phyloP scores from a whole-genome alignment of 2,113 vertebrate genomes.

The Xerus inauris region DNA sequence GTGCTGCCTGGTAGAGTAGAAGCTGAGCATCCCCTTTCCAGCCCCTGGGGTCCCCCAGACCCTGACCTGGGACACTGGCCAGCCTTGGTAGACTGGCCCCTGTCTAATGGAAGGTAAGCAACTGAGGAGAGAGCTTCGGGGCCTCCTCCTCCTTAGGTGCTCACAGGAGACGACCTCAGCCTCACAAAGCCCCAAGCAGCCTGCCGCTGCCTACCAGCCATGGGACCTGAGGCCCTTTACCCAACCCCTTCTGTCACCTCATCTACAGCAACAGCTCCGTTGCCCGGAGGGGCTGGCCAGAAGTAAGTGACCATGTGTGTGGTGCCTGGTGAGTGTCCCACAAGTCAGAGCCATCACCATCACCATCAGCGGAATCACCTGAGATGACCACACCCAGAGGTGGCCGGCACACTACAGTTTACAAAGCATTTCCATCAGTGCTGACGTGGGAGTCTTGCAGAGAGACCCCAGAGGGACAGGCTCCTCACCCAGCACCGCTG shows the following conservation, averaged over 20 bases:
- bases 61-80: not conserved
- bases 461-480: not conserved
- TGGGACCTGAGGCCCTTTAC: not conserved
- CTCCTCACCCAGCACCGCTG: not conserved
- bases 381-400: not conserved
- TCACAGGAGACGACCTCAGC: not conserved
- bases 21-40: not conserved
- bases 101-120: too few relatives aligned
- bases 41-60: not conserved
- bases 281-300: not conserved
- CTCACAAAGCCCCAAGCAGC: fast-evolving
- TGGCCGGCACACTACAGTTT: fast-evolving
- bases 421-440: not conserved
- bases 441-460: fast-evolving
- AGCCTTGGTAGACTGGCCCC: not conserved
- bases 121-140: not conserved
- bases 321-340: not conserved
- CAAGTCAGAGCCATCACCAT: not conserved
- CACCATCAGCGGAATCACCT: not conserved
- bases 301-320: not conserved
- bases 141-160: not conserved
- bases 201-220: fast-evolving
- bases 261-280: not conserved
- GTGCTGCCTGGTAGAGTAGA: not conserved
- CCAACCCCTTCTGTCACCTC: not conserved